Percentiles rank a stretch among this genome's conserved stretches.
phyloP scores from a whole-genome alignment of 2,888 invertebrate species.

The Torymus tubicola region DNA sequence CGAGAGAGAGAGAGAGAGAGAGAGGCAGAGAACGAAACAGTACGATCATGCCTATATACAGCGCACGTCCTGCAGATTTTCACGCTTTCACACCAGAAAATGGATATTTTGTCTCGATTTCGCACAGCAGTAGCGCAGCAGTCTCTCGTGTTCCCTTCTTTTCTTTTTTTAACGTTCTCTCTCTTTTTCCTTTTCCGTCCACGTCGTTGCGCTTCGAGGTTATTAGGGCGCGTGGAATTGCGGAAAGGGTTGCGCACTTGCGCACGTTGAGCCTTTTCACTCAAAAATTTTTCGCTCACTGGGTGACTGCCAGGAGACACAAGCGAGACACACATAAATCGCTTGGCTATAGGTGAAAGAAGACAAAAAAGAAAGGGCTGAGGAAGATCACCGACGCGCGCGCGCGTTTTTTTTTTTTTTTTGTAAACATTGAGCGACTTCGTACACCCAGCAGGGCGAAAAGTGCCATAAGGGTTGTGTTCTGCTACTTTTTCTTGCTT shows the following conservation, averaged over 20 bases:
- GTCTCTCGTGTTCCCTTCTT: too few species aligned
- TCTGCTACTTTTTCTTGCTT: neutral
- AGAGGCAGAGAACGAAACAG: neutral
- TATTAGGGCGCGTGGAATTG: neutral
- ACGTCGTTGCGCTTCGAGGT: constrained; percentile 6
- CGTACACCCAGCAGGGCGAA: neutral
- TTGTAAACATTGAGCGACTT: constrained; percentile 8
- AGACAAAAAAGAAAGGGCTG: constrained; percentile 47
- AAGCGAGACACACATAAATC: too few species aligned
- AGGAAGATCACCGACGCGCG: constrained; percentile 18
- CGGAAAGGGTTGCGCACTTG: constrained; percentile 32
- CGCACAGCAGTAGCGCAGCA: neutral
- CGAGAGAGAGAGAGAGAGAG: constrained; percentile 13
- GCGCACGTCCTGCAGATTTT: constrained; percentile 62
- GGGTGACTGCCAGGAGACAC: too few species aligned
- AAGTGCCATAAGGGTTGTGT: neutral
- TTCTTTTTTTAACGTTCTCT: constrained; percentile 11
- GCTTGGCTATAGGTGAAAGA: too few species aligned
- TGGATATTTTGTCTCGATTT: constrained; percentile 41
- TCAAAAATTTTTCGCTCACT: too few species aligned
- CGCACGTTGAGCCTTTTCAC: too few species aligned
- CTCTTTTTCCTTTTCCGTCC: neutral
- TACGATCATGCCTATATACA: too few species aligned
- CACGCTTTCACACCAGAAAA: constrained; percentile 65
- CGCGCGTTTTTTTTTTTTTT: neutral